phyloP scores from a whole-genome alignment of 2,797 vertebrate genomes.

The Avahi laniger region DNA sequence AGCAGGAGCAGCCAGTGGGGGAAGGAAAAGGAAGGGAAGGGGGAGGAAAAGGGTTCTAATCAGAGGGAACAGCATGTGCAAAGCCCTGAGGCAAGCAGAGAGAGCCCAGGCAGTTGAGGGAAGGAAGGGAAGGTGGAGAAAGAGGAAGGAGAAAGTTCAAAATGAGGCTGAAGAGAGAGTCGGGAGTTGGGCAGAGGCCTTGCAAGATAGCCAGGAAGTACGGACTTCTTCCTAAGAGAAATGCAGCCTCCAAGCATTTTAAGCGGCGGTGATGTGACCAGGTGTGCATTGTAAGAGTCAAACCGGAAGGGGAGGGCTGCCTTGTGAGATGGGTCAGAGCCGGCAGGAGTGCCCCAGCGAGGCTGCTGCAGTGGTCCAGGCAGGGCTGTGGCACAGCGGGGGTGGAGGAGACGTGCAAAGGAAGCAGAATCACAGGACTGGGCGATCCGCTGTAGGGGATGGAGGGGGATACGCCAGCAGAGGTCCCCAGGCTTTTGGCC shows the following conservation, averaged over 20 bases:
- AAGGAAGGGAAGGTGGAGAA: neutral
- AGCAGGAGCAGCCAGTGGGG: neutral
- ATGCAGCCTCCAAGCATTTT: neutral
- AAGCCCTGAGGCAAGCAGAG: neutral
- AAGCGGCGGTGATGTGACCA: neutral
- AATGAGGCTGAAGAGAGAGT: neutral
- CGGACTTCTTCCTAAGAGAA: neutral
- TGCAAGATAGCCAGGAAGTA: neutral
- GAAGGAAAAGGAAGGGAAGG: rapidly evolving
- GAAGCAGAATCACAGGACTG: neutral
- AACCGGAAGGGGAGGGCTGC: neutral
- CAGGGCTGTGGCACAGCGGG: neutral
- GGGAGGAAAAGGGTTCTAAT: neutral
- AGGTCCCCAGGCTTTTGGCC: neutral
- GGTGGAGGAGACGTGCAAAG: neutral
- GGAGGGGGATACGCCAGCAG: neutral
- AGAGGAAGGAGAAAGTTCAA: neutral
- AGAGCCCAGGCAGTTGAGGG: neutral
- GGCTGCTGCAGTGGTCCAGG: neutral
- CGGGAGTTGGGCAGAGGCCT: neutral
- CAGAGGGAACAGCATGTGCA: neutral
- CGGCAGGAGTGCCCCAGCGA: neutral
- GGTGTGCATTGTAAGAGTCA: neutral
- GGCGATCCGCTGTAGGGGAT: rapidly evolving
- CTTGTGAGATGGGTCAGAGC: neutral